phyloP scores from a whole-genome alignment of 2,888 invertebrate species.

The Torymus auratus region DNA sequence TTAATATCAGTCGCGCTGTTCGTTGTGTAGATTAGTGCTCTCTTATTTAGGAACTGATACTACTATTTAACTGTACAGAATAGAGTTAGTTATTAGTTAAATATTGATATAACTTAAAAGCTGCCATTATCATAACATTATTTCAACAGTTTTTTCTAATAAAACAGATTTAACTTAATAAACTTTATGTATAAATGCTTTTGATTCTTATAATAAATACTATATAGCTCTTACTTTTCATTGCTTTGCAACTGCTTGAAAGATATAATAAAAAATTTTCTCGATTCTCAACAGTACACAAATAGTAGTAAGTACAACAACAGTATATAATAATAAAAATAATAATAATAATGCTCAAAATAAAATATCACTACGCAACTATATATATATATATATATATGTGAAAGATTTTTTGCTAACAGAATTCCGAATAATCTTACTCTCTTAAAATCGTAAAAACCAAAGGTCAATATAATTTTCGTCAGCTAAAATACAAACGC shows the following conservation, averaged over 20 bases:
- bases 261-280: slow-evolving; percentile 18
- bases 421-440: too few relatives aligned
- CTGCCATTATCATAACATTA: slow-evolving; percentile 11
- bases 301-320: slow-evolving; percentile 36
- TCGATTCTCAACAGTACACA: slow-evolving; percentile 8
- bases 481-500: too few relatives aligned
- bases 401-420: too few relatives aligned
- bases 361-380: too few relatives aligned
- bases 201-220: slow-evolving; percentile 4
- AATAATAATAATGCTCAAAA: too few relatives aligned
- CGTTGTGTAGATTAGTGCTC: slow-evolving; percentile 13
- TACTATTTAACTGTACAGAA: slow-evolving; percentile 36
- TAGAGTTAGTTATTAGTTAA: slow-evolving; percentile 32
- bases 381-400: too few relatives aligned
- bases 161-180: slow-evolving; percentile 26
- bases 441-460: too few relatives aligned
- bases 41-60: slow-evolving; percentile 44
- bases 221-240: background rate
- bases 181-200: slow-evolving; percentile 14
- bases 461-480: too few relatives aligned
- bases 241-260: background rate
- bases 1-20: slow-evolving; percentile 27
- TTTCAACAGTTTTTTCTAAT: slow-evolving; percentile 27
- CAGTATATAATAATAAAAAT: background rate
- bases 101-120: slow-evolving; percentile 15